These are phyloP conservation scores for Choristoneura rosaceana DNA, from an alignment of 2,888 invertebrate genomes.

Conservation along the genomic window DNA sequence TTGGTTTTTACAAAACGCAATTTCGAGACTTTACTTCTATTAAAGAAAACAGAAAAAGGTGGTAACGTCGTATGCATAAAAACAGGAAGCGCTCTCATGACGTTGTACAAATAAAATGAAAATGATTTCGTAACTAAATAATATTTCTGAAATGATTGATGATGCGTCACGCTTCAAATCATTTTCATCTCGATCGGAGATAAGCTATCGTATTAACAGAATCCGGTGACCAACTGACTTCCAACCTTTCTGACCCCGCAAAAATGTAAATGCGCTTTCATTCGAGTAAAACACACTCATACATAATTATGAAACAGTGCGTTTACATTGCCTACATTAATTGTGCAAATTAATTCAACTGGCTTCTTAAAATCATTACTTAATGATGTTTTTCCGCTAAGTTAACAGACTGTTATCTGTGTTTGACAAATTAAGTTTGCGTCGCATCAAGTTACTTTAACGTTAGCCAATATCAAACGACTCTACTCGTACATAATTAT, in stretches of 20 bases:
- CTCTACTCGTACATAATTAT: too few species aligned
- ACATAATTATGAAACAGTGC: constrained; percentile 21
- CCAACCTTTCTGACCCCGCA: constrained; percentile 32
- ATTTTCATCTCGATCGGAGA: constrained; percentile 34
- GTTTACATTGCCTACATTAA: constrained; percentile 17
- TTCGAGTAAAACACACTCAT: constrained; percentile 22
- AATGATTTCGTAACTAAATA: constrained; percentile 10
- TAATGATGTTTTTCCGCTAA: not conserved
- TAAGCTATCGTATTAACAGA: constrained; percentile 30
- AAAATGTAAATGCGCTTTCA: constrained; percentile 38
- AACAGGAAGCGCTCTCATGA: constrained; percentile 14
- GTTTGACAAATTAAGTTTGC: not conserved
- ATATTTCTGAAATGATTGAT: constrained; percentile 34
- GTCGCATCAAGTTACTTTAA: too few species aligned
- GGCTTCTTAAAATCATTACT: constrained; percentile 3
- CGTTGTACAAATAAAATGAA: not conserved
- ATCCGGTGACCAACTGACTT: constrained; percentile 16
- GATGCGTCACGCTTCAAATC: constrained; percentile 26
- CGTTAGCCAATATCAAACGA: too few species aligned
- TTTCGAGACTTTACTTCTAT: not conserved
- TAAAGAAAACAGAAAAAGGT: not conserved
- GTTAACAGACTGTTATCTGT: not conserved
- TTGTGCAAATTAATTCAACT: constrained; percentile 19
- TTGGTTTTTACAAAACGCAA: not conserved
- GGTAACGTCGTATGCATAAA: not conserved